Base-by-base conservation (phyloP, 35 echinoderm and acorn worm genomes). In the Lytechinus pictus region DNA sequence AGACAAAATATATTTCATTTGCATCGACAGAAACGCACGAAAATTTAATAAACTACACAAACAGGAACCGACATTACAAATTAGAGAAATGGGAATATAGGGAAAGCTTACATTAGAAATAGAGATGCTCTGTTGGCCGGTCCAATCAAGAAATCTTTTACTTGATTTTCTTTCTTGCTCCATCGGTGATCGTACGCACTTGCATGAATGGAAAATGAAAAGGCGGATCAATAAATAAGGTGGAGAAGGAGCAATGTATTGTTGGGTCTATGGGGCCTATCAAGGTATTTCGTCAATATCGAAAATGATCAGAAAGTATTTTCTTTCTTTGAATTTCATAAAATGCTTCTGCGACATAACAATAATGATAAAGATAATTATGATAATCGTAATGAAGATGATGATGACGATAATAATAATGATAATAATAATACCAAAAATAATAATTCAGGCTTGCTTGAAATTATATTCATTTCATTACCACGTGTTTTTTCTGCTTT, bases 131-230 rank as follows among this genome's bases (percentile, higher is more conserved):
- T 24, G 19, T 24, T 79, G 66, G 6, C 6, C 66, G n/a, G 66
- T 79, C n/a, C 66, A 79, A 79, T 79, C 66, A 79, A 79, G 66
- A 24, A 79, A 79, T 79, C 21, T 79, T n/a, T 79, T 79, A 79
- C 66, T 79, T 79, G 66, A 79, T 24, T 58, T 58, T 58, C 56
- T 58, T 79, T 79, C 19, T 79, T 79, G 66, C 21, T 79, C 14
- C 66, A 79, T 24, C 66, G 21, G 14, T 79, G 21, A 79, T 16
- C 66, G 21, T n/a, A 24, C 8, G 66, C n/a, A 6, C 66, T 24
- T 79, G 66, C 66, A 79, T 79, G 66, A 79, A 19, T 79, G 66
- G 66, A 79, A n/a, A 24, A 24, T 79, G 66, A 79, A 79, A 16
- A 14, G 6, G 66, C 21, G n/a, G 6, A 79, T 79, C 66, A 79